Base-by-base conservation (phyloP, 2,888 invertebrate species). In the Drosophila kokeensis region DNA sequence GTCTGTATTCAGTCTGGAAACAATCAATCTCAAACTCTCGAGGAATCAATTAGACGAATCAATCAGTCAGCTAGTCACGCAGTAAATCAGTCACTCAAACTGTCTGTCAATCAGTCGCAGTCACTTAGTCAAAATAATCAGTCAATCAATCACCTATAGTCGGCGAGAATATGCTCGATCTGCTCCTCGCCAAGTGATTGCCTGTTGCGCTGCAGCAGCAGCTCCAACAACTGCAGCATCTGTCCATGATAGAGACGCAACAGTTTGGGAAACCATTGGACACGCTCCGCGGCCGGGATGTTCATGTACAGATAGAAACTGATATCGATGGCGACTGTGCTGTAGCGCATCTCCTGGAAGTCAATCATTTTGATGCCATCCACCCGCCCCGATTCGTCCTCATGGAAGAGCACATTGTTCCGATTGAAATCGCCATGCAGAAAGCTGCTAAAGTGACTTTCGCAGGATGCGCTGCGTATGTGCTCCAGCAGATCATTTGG, bases 401-500 rank as follows among this genome's bases (percentile, higher is more conserved):
- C 91, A 32, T 87, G 89, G 65, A 93, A 93, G 40, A 93, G 75
- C 4, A 93, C 92, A 81, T 93, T 93, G 78, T 93, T 93, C 4
- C 93, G 89, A 82, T 93, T 93, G 66, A 89, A 93, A 59, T 93
- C 93, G 18, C 93, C 93, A 67, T 93, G 93, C 11, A 92, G 73
- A 34, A 93, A 90, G 2, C 90, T 90, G 6, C 82, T 86, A 73
- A 93, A 93, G 7, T 75, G 55, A 10, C 70, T 72, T 62, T 93
- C 81, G 6, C 69, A 75, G 4, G 83, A 66, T 3, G 67, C 54
- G 4, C 69, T 84, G 27, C 92, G 88, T 58, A 93, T 77, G 7
- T 63, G 75, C 63, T 93, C 92, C 61, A 93, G 45, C 10, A 93
- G 72, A 13, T 73, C 57, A 13, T 83, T 76, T 6, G 93, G 93